Conservation (phyloP, 2,113 vertebrate genomes). For the Hypocryptadius cinnamomeus region DNA sequence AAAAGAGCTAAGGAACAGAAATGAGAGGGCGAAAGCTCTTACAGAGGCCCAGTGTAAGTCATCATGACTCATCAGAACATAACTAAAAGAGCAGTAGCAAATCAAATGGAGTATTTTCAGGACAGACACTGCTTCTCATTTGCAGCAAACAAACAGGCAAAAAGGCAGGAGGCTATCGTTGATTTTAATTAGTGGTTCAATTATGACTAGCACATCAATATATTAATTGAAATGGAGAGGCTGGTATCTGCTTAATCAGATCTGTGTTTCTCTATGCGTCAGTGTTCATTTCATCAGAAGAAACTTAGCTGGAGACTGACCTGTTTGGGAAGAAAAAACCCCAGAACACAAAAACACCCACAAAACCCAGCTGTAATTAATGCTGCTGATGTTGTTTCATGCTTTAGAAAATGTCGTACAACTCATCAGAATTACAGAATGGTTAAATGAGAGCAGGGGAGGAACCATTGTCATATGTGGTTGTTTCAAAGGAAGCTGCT, state of each 20-base stretch:
- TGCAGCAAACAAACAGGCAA: not conserved
- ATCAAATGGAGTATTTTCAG: not conserved
- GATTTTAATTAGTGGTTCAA: not conserved
- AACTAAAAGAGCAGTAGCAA: not conserved
- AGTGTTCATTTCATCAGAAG: not conserved
- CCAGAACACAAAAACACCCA: not conserved
- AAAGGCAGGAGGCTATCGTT: not conserved
- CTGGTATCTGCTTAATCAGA: not conserved
- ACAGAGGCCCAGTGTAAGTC: not conserved
- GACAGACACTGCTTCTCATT: not conserved
- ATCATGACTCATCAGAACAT: not conserved
- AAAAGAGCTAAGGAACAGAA: not conserved
- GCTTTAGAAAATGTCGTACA: not conserved
- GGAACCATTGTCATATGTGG: not conserved
- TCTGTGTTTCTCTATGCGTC: not conserved
- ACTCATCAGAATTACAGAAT: not conserved
- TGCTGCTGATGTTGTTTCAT: not conserved
- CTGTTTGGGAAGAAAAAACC: not conserved
- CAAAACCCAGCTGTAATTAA: not conserved
- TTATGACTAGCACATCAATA: not conserved
- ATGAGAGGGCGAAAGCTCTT: not conserved
- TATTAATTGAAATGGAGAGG: not conserved
- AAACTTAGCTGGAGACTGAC: not conserved
- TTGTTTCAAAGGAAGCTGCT: not conserved
- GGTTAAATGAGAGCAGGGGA: not conserved